A percentile compares a stretch with the other conserved stretches of the same genome.
Evolutionary conservation across 2,888 invertebrate genomes (phyloP).

Genomic region (Adela reaumurella): DNA sequence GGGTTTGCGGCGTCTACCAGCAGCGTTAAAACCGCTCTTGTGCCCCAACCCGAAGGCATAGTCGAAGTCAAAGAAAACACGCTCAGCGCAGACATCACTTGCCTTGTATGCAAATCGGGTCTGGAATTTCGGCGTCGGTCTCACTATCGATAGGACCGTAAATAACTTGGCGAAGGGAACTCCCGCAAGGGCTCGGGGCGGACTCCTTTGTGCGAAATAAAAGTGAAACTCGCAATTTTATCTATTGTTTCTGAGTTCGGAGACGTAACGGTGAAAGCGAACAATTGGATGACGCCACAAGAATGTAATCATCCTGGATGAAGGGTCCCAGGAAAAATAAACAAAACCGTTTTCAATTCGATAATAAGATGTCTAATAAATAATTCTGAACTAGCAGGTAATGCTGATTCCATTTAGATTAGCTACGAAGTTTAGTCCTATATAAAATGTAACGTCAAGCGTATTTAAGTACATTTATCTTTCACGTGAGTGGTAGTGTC

Average conservation of each 20-base stretch:
- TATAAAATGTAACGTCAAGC: no score
- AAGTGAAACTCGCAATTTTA: constrained; percentile 14
- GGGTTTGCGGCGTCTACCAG: background rate
- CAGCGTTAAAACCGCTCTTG: no score
- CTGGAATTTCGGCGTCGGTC: constrained; percentile 26
- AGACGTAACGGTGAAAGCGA: background rate
- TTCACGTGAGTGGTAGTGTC: no score
- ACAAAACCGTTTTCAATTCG: no score
- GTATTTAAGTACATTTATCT: no score
- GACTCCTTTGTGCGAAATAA: constrained; percentile 16
- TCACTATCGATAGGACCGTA: constrained; percentile 24
- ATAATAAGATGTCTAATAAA: no score
- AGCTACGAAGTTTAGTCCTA: no score
- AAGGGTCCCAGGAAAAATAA: no score
- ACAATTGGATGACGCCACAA: no score
- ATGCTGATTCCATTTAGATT: no score
- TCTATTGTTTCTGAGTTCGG: background rate
- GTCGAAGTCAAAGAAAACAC: background rate
- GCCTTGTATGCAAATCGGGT: constrained; percentile 38
- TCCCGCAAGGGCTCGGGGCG: constrained; percentile 15
- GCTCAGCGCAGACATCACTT: constrained; percentile 4
- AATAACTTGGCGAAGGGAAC: constrained; percentile 20
- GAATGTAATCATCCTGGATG: no score
- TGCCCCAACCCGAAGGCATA: background rate
- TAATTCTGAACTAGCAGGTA: no score